Conservation (phyloP, 2,113 vertebrate genomes). For the Microcebus lehilahytsara region DNA sequence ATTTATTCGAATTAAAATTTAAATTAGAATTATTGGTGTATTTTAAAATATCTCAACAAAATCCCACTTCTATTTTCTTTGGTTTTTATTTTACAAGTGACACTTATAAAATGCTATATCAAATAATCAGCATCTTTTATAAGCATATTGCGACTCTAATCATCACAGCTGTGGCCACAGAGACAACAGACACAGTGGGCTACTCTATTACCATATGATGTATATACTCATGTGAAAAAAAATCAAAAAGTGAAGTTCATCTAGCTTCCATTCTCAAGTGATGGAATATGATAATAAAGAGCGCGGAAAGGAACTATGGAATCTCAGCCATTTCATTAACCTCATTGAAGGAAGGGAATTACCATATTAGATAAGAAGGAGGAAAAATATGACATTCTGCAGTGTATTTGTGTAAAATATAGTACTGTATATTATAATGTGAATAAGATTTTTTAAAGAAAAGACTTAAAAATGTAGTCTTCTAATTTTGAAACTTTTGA, state of each 20-base stretch:
- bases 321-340: not conserved
- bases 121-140: not conserved
- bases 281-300: not conserved
- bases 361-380: not conserved
- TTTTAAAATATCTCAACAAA: not conserved
- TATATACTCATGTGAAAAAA: not conserved
- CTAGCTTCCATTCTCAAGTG: not conserved
- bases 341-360: not conserved
- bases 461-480: not conserved
- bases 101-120: not conserved
- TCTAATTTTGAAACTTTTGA: constrained; percentile 60
- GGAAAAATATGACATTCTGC: not conserved
- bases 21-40: not conserved
- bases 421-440: not conserved
- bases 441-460: not conserved
- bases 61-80: not conserved
- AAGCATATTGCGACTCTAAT: not conserved
- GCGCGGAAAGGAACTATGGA: not conserved
- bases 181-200: not conserved
- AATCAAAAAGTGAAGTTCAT: not conserved
- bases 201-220: not conserved
- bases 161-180: not conserved
- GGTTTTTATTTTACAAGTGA: not conserved
- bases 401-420: constrained; percentile 5
- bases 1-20: not conserved